These are phyloP conservation scores for Notothenia coriiceps DNA, from an alignment of 2,113 vertebrate species.

Conservation along the genomic window DNA sequence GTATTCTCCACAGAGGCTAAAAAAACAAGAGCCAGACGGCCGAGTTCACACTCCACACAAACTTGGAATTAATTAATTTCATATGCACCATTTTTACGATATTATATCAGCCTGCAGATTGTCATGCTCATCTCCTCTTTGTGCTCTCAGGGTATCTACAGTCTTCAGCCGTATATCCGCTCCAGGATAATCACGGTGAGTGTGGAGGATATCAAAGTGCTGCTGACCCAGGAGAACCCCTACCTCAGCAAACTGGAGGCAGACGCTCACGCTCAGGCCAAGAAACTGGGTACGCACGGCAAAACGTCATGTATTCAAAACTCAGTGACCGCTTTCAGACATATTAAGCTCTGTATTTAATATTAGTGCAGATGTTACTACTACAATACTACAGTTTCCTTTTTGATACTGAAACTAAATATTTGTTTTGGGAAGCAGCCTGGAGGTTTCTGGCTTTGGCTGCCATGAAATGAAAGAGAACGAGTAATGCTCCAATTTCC, in stretches of 20 bases:
- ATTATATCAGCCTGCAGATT: neutral
- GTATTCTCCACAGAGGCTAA: neutral
- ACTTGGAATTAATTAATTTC: constrained; percentile 13
- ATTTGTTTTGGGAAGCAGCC: neutral
- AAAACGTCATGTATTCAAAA: neutral
- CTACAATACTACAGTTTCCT: neutral
- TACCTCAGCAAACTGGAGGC: constrained; percentile 93
- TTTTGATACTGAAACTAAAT: neutral
- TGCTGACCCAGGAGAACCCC: constrained; percentile 98
- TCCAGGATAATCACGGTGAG: constrained; percentile 91
- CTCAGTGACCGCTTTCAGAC: too few species aligned
- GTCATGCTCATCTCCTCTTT: neutral
- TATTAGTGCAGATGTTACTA: too few species aligned
- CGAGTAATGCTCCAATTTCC: neutral
- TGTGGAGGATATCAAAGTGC: constrained; percentile 94
- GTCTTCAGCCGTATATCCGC: constrained; percentile 93
- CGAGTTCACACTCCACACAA: constrained; percentile 14
- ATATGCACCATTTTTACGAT: neutral
- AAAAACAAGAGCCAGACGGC: constrained; percentile 22
- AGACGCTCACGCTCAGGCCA: constrained; percentile 89
- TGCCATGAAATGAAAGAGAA: constrained; percentile 19
- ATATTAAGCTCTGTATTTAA: neutral
- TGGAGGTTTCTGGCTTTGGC: neutral
- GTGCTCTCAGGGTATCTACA: constrained; percentile 92
- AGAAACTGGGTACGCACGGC: constrained; percentile 87